These are phyloP conservation scores for Clamator glandarius DNA, from an alignment of 2,797 vertebrate genomes.

Conservation along the genomic window DNA sequence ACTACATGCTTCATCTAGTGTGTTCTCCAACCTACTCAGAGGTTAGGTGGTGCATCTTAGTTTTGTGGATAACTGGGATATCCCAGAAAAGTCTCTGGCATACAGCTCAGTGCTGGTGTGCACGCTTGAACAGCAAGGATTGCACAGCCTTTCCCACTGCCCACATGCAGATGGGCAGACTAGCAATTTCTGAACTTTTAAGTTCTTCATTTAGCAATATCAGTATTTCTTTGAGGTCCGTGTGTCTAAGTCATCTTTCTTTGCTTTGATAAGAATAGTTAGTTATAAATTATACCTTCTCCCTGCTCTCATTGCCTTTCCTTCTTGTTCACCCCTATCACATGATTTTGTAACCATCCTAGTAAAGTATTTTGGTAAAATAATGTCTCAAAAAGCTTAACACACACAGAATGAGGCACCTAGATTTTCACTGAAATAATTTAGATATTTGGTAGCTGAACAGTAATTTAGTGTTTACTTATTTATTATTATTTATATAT, in stretches of 20 bases:
- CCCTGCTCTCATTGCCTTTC: neutral
- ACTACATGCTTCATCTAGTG: neutral
- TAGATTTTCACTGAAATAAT: neutral
- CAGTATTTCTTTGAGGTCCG: neutral
- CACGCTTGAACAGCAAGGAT: neutral
- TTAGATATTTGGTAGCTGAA: neutral
- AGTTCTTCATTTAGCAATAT: neutral
- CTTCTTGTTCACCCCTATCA: neutral
- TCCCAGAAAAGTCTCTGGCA: neutral
- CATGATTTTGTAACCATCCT: neutral
- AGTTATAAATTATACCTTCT: neutral
- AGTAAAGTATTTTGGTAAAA: neutral
- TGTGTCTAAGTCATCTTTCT: neutral
- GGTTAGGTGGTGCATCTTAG: fast-evolving
- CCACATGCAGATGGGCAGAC: neutral
- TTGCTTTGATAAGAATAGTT: neutral
- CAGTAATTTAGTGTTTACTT: neutral
- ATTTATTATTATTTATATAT: neutral
- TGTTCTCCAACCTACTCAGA: neutral
- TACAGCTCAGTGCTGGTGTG: neutral
- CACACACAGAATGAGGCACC: neutral
- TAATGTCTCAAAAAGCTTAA: neutral
- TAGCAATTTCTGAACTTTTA: neutral
- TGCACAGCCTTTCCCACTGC: neutral
- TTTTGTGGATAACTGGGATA: neutral